Evolutionary conservation across 2,797 vertebrate species (phyloP).

Genomic region (Liasis olivaceus): DNA sequence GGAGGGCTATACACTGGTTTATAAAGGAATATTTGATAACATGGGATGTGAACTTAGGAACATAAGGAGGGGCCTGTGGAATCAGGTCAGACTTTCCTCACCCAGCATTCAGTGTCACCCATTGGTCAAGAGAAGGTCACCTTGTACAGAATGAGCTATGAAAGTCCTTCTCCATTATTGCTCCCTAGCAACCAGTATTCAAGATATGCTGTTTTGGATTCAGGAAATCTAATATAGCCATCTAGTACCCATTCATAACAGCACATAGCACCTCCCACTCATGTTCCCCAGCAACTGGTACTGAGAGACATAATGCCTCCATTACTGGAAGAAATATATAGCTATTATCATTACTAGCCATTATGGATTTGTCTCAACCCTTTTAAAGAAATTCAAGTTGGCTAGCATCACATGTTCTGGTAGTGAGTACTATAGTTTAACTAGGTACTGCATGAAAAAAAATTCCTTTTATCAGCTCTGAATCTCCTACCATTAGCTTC

Average conservation of each 20-base stretch:
- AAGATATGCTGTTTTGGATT: neutral
- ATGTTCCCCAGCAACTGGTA: neutral
- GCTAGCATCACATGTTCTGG: neutral
- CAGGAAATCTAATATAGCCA: neutral
- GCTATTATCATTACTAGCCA: neutral
- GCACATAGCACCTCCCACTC: neutral
- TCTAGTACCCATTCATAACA: neutral
- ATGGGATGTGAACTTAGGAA: neutral
- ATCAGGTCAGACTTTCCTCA: neutral
- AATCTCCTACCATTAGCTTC: neutral
- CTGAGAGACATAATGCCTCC: neutral
- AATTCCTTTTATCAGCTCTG: neutral
- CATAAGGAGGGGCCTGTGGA: neutral
- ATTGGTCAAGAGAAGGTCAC: neutral
- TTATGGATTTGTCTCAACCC: neutral
- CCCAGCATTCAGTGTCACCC: neutral
- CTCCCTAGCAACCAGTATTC: neutral
- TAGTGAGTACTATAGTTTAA: neutral
- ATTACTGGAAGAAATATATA: neutral
- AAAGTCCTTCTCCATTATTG: neutral
- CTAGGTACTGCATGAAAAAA: neutral
- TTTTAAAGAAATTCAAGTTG: neutral
- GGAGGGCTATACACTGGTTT: neutral
- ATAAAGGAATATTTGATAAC: neutral
- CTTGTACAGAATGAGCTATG: neutral